Evolutionary conservation across 2,888 invertebrate species (phyloP), one percentile per base, ranked within the genome.

Genomic region (Sarcophaga subvicina): DNA sequence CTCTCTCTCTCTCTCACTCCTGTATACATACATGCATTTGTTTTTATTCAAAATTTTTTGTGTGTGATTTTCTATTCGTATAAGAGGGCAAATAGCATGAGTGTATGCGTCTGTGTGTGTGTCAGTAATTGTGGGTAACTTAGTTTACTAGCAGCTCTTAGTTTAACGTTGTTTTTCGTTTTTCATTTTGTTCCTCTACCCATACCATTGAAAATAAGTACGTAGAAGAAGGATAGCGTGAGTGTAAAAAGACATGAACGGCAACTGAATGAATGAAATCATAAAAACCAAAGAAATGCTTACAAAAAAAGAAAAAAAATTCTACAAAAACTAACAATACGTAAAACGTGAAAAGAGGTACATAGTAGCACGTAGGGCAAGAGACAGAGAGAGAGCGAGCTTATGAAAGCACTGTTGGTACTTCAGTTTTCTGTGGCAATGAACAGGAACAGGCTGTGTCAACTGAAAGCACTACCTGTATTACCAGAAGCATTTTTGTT

Each of bases 251-350:
- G 25, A 47, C 49, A 11, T 75, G 37, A 37, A 37, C 1, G 37
- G 37, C 6, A 1, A 37, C 37, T 37, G 37, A 4, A 49, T 73
- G 63, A 73, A 73, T 73, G 73, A 63, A 63, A 25, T 73, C 47
- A 73, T 63, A 47, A 47, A 67, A 67, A 45, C n/a, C 49, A 75
- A 73, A 25, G 45, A 72, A 45, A 60, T 49, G 27, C 17, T 37
- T 3, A n/a, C 4, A 27, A 47, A 73, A 45, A 62, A 20, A 60
- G 6, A 45, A 60, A 73, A 45, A 73, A 64, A 75, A 47, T 25
- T 3, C 25, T 47, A 45, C 10, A 37, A 37, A 37, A 37, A 37
- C 37, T 8, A 37, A 37, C 8, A 37, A 37, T 37, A 37, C 8
- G 37, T 10, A 37, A 1, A 37, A 37, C 37, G 10, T 37, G 2